phyloP scores from a whole-genome alignment of 2,113 vertebrate species.

The Salvator merianae region DNA sequence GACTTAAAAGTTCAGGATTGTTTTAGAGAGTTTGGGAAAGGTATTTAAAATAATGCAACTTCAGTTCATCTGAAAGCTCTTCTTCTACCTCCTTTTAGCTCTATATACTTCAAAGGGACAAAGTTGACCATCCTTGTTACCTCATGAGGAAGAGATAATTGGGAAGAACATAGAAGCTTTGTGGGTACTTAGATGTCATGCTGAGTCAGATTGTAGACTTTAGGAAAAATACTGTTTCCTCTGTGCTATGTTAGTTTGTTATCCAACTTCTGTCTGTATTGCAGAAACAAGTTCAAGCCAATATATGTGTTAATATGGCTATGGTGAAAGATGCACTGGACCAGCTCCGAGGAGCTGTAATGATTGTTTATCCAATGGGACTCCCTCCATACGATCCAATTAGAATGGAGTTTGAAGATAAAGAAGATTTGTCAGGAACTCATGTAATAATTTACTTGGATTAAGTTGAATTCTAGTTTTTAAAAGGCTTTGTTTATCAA shows the following conservation, averaged over 20 bases:
- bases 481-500: not conserved
- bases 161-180: too few species aligned
- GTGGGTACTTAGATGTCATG: not conserved
- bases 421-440: conserved; percentile 89
- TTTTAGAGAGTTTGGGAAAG: too few species aligned
- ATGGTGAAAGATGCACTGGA: conserved; percentile 89
- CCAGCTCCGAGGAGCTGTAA: conserved; percentile 90
- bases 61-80: too few species aligned
- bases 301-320: conserved; percentile 83
- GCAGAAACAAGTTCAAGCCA: conserved; percentile 91
- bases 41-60: too few species aligned
- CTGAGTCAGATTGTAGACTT: not conserved
- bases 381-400: conserved; percentile 93
- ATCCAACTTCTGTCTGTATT: conserved; percentile 33
- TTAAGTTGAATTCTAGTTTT: not conserved
- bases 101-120: too few species aligned
- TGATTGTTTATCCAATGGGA: conserved; percentile 98
- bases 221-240: conserved; percentile 5
- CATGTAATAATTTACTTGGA: conserved; percentile 69
- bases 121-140: too few species aligned
- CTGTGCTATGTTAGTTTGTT: not conserved
- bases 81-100: too few species aligned
- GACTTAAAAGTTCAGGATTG: too few species aligned
- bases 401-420: conserved; percentile 89
- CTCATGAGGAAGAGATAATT: too few species aligned